Base-by-base conservation (phyloP, 2,113 vertebrate species). In the Cheilinus undulatus region DNA sequence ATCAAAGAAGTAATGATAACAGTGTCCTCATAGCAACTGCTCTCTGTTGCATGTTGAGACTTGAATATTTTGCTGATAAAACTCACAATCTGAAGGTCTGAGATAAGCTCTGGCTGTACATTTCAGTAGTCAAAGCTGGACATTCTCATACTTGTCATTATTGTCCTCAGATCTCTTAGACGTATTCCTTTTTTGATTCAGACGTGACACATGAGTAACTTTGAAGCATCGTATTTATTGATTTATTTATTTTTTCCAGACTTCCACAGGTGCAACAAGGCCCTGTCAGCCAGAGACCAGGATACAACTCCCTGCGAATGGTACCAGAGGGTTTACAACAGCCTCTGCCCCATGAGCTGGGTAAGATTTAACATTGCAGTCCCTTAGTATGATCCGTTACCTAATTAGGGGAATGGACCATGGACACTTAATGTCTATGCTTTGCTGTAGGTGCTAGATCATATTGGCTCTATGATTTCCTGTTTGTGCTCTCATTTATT, bases 261-360 rank as follows among this genome's bases (percentile, higher is more conserved):
- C 69, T 96, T 92, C 87, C 93, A 91, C 78, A 93, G 95, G 80
- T 97, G 93, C 90, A 94, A 91, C 90, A 96, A 95, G 57, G 92
- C 83, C 3, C 86, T 94, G 85, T 36, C 85, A 3, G 86, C 80
- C 40, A 93, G 91, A 86, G 93, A 82, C 52, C 91, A 92, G 75
- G 93, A 95, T 19, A 22, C 74, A 3, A 10, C 88, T 23, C 90
- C 92, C 3, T 94, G 94, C 51, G 84, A 93, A 0, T 95, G 93
- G 94, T 95, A 95, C 84, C 89, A 89, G 79, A 92, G 80, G 69
- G 94, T 95, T 60, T 94, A 85, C 72, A 90, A 90, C 79, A 90
- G 90, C 73, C 81, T 91, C 69, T 93, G 93, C 38, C 93, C 93
- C 10, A 52, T 61, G 3, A 86, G 87, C 83, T 95, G 93, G 89